These are phyloP conservation scores for Loris lydekkerianus DNA, from an alignment of 2,797 vertebrate species.

Conservation along the genomic window DNA sequence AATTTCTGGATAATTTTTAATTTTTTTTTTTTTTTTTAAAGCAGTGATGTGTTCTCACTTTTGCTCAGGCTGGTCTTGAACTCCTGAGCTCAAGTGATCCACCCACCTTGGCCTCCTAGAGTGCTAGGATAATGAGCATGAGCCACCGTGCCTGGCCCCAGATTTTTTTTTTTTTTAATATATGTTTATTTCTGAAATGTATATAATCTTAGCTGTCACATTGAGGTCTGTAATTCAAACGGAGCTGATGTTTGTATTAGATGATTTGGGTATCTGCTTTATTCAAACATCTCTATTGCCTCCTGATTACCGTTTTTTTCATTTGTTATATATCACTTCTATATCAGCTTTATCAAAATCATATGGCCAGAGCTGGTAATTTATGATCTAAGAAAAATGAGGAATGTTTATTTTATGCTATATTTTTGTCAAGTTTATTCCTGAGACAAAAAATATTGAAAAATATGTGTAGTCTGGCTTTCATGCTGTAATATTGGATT, in stretches of 20 bases:
- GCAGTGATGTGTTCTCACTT: too few species aligned
- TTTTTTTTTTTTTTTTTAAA: too few species aligned
- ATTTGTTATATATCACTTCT: not conserved
- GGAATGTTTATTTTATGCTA: not conserved
- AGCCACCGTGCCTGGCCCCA: not conserved
- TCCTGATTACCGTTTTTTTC: not conserved
- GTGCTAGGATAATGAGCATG: too few species aligned
- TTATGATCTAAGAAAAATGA: not conserved
- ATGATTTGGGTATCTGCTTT: not conserved
- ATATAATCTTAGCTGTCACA: not conserved
- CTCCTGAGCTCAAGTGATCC: too few species aligned
- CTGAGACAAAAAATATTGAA: not conserved
- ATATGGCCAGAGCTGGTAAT: not conserved
- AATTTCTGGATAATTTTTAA: too few species aligned
- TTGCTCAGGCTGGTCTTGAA: too few species aligned
- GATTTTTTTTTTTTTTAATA: not conserved
- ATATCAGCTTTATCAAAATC: constrained; percentile 14
- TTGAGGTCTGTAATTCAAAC: not conserved
- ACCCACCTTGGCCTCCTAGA: too few species aligned
- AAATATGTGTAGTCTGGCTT: not conserved
- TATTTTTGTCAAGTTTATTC: not conserved
- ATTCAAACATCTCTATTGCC: not conserved
- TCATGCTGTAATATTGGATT: not conserved
- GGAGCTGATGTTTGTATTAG: not conserved
- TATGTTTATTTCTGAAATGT: not conserved